Percentiles rank a stretch among this genome's conserved stretches.
Evolutionary conservation across 2,797 vertebrate genomes (phyloP).

Genomic region (Epinephelus awoara): DNA sequence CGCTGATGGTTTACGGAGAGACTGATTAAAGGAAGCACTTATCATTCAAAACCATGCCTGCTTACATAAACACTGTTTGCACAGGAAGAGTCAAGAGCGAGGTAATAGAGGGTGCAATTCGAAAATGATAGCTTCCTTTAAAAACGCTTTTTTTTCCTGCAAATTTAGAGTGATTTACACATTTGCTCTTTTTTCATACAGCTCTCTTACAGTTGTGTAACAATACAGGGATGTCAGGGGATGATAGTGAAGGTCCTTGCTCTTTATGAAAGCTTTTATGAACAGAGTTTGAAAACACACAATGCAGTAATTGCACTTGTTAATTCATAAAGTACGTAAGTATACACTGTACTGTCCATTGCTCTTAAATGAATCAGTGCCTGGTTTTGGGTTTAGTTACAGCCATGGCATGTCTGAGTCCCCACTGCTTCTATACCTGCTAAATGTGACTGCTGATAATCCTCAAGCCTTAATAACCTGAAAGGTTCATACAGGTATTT

Average conservation of each 20-base stretch:
- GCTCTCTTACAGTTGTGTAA: neutral
- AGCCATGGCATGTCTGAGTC: conserved; percentile 4
- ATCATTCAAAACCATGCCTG: conserved; percentile 70
- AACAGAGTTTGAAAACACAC: neutral
- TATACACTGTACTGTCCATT: neutral
- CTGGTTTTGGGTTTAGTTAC: conserved; percentile 13
- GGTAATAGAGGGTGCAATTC: conserved; percentile 51
- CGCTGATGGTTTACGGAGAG: conserved; percentile 64
- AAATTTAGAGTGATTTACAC: conserved; percentile 36
- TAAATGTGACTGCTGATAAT: conserved; percentile 44
- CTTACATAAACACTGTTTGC: conserved; percentile 65
- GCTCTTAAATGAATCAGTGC: neutral
- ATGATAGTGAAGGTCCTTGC: neutral
- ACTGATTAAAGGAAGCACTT: conserved; percentile 73
- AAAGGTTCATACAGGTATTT: conserved; percentile 43
- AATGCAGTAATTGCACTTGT: neutral
- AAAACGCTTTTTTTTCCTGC: conserved; percentile 23
- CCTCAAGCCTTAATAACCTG: conserved; percentile 19
- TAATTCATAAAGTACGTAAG: neutral
- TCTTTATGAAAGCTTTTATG: neutral
- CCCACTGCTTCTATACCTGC: conserved; percentile 15
- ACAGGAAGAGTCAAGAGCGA: conserved; percentile 45
- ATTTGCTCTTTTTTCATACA: neutral
- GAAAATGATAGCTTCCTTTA: conserved; percentile 49
- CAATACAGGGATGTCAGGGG: neutral